These are phyloP conservation scores for Apoda limacodes DNA, from an alignment of 2,888 invertebrate species.

Conservation along the genomic window DNA sequence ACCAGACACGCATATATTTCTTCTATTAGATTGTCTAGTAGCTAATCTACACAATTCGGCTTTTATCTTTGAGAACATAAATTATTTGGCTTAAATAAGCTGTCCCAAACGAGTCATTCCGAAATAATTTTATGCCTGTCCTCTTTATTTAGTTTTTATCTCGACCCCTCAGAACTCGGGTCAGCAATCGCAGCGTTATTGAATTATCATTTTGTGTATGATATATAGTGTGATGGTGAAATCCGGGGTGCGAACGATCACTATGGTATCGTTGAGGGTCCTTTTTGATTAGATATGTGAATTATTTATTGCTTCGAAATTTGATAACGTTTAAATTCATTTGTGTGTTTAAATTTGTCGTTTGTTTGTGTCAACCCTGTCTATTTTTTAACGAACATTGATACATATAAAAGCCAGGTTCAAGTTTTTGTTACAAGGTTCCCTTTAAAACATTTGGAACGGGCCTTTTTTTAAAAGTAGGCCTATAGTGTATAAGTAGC, in stretches of 20 bases:
- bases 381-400: too few relatives aligned
- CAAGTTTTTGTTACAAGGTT: too few relatives aligned
- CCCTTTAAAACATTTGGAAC: too few relatives aligned
- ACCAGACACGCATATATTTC: conserved; percentile 40
- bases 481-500: too few relatives aligned
- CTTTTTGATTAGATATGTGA: conserved; percentile 46
- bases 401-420: too few relatives aligned
- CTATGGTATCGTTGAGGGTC: conserved; percentile 51
- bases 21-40: conserved; percentile 46
- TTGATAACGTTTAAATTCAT: conserved; percentile 16
- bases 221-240: conserved; percentile 49
- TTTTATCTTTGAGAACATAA: conserved; percentile 47
- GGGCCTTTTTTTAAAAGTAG: too few relatives aligned
- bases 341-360: neutral
- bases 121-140: conserved; percentile 56
- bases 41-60: conserved; percentile 38
- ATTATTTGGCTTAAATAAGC: conserved; percentile 48
- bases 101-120: conserved; percentile 38
- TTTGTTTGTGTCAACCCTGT: conserved; percentile 27
- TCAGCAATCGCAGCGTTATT: conserved; percentile 57
- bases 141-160: conserved; percentile 54
- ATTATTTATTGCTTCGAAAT: conserved; percentile 42
- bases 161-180: conserved; percentile 35
- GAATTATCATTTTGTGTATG: conserved; percentile 68
- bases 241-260: conserved; percentile 47